Base-by-base conservation (phyloP, 1,140 invertebrate genomes). In the Megalonaias nervosa region DNA sequence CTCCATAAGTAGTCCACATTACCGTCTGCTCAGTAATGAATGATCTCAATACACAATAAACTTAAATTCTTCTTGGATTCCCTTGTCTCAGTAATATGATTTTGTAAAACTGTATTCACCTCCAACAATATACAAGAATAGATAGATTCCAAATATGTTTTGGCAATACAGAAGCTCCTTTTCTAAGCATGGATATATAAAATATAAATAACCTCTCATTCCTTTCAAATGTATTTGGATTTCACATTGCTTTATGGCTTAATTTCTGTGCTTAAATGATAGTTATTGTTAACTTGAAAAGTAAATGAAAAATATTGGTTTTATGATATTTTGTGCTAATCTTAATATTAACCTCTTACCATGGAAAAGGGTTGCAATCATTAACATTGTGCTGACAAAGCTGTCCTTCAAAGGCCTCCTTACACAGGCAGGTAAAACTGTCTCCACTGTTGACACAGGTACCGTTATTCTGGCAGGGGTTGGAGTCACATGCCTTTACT, bases 381-480 rank as follows among this genome's bases (percentile, higher is more conserved):
- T 99, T 95, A 64, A 99, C 95, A 89, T 99, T 99, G 75, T 96
- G 94, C 84, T 99, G 95, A 88, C 99, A 99, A 23, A 97, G 93
- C 92, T 98, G 98, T 15, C 99, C 99, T 57, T 96, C 96, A 85
- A 99, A 99, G 67, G 98, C 98, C 38, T 95, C 93, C 21, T 97
- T 97, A 92, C 99, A 99, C 19, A 86, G 83, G 81, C 91, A 91
- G 0, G 88, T 89, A 80, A 87, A 90, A 67, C 86, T 88, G 70
- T 90, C 84, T 3, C 87, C 86, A 73, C 85, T 89, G 82, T 91
- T 91, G 89, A 96, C 96, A 91, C 98, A 99, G 75, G 96, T 97
- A 81, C 96, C 97, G 55, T 96, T 96, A 89, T 99, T 97, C 74
- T 94, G 92, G 92, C 98, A 99, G 9, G 97, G 88, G n/a, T 60